Base-by-base conservation (phyloP, 2,113 vertebrate genomes). In the Hippoglossus stenolepis region DNA sequence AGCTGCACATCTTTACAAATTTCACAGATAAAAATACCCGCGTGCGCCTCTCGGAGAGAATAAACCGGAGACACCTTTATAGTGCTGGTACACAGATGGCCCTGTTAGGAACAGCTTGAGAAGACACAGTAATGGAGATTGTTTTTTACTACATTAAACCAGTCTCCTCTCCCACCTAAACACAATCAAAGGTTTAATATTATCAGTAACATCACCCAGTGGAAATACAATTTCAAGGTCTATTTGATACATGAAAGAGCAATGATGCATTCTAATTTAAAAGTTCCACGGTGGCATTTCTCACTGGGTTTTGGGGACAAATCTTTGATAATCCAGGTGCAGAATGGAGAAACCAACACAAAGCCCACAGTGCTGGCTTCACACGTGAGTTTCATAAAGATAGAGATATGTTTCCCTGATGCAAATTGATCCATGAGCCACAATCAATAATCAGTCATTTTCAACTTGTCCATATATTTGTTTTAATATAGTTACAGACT, bases 211-310 rank as follows among this genome's bases (percentile, higher is more conserved):
- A 77, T 86, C 76, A 79, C 82, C 69, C 62, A 40, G 67, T 78
- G 84, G 70, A 90, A 90, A 88, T 66, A 75, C 79, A 90, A 91
- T 91, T 92, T 91, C 88, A 90, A 83, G 87, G 87, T 89, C 87
- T 90, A 63, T 87, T 89, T 90, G 86, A 67, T 67, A 53, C 65
- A 77, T 76, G 61, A 72, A 80, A 80, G 84, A 12, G 69, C 75
- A 88, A 85, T 75, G 77, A 64, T 62, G 83, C 77, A 35, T 87
- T 74, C 17, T 77, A 47, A 80, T 89, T 78, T 63, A 79, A 73
- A 79, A 83, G 35, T 64, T 66, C 38, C 47, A 20, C 35, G 17
- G 54, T 40, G 35, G 56, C 26, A 18, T 15, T 80, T 71, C 59
- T 84, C 59, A 54, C 24, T 43, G 76, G 65, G 64, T 66, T 78